Evolutionary conservation across 1,140 invertebrate species (phyloP).

Genomic region (Caenorhabditis brenneri): DNA sequence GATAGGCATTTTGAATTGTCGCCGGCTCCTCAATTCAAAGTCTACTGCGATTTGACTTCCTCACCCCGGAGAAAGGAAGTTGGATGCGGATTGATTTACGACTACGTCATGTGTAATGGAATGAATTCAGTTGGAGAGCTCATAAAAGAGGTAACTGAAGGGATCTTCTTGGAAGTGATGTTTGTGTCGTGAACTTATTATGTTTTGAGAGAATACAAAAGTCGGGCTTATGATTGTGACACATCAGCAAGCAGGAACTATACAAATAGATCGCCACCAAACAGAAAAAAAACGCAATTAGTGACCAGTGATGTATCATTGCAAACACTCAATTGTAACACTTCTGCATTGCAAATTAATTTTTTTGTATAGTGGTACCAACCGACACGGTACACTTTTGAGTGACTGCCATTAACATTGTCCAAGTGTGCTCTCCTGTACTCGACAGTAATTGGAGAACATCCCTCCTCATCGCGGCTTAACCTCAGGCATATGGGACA

Average conservation of each 20-base stretch:
- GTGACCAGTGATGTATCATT: neutral
- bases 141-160: neutral
- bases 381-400: neutral
- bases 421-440: neutral
- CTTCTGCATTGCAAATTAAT: neutral
- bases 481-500: slow-evolving; percentile 13
- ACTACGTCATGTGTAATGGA: neutral
- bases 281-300: slow-evolving; percentile 15
- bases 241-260: neutral
- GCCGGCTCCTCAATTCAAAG: neutral
- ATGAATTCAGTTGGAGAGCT: neutral
- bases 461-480: neutral
- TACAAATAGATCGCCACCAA: neutral
- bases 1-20: slow-evolving; percentile 3
- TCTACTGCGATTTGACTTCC: neutral
- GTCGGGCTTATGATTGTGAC: neutral
- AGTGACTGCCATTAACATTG: neutral
- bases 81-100: neutral
- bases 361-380: neutral
- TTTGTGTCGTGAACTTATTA: neutral
- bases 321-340: neutral
- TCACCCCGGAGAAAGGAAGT: neutral
- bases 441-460: slow-evolving; percentile 29
- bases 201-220: neutral
- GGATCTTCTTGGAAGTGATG: neutral